Percentiles rank a stretch among this genome's conserved stretches.
These are phyloP conservation scores for Apotomis capreana DNA, from an alignment of 2,888 invertebrate species.

Conservation along the genomic window DNA sequence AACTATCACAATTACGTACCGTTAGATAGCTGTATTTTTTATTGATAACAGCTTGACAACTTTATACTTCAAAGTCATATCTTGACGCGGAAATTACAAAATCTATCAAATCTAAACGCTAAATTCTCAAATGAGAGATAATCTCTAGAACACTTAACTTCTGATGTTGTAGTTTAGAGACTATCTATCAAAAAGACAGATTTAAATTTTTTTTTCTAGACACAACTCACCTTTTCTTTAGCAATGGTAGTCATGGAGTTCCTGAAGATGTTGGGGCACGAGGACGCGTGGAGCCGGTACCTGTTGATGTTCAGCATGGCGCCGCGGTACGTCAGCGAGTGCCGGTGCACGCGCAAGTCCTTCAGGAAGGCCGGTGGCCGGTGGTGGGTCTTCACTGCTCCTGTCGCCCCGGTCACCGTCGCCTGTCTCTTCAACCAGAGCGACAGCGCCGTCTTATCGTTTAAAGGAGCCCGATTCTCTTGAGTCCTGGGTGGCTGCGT, in stretches of 20 bases:
- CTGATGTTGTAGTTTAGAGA: no score
- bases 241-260: constrained; percentile 93
- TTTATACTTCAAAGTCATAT: no score
- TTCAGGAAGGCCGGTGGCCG: constrained; percentile 87
- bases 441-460: constrained; percentile 78
- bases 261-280: constrained; percentile 95
- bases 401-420: constrained; percentile 57
- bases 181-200: no score
- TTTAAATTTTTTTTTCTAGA: no score
- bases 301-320: constrained; percentile 93
- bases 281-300: constrained; percentile 91
- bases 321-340: constrained; percentile 92
- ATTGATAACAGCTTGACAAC: no score
- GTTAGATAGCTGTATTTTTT: no score
- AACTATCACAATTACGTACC: no score
- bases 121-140: no score
- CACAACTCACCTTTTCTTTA: constrained; percentile 85
- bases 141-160: no score
- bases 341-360: constrained; percentile 88
- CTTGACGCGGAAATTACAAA: no score
- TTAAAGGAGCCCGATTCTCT: constrained; percentile 55
- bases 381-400: constrained; percentile 61
- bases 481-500: constrained; percentile 54
- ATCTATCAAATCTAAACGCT: no score
- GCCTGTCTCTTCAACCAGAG: constrained; percentile 84